These are phyloP conservation scores for Zootermopsis nevadensis DNA, from an alignment of 2,888 invertebrate species.

Conservation along the genomic window DNA sequence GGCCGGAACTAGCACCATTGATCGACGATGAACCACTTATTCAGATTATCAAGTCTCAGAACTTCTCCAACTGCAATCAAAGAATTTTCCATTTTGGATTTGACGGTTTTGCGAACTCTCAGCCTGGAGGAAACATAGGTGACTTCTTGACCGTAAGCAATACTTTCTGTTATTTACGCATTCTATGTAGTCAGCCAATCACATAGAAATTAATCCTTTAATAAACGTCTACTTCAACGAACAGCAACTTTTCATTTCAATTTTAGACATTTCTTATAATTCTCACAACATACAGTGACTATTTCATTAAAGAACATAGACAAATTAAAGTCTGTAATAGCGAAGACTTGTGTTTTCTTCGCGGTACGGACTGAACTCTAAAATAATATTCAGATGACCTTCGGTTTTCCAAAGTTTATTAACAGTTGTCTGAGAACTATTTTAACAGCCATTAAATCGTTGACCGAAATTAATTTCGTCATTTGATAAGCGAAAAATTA, in stretches of 20 bases:
- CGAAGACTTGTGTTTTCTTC: too few relatives aligned
- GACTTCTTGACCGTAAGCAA: slow-evolving; percentile 65
- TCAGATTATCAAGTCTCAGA: slow-evolving; percentile 72
- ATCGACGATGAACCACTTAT: slow-evolving; percentile 60
- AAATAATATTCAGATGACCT: too few relatives aligned
- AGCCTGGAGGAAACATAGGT: slow-evolving; percentile 65
- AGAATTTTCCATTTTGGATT: slow-evolving; percentile 76
- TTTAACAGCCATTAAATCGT: not conserved
- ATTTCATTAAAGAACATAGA: too few relatives aligned
- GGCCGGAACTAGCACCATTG: slow-evolving; percentile 67
- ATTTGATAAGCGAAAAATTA: not conserved
- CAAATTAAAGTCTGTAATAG: too few relatives aligned
- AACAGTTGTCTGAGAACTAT: not conserved
- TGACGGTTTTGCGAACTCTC: slow-evolving; percentile 67
- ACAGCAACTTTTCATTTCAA: too few relatives aligned
- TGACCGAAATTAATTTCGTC: not conserved
- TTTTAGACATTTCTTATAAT: too few relatives aligned
- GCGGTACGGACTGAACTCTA: too few relatives aligned
- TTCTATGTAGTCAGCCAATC: too few relatives aligned
- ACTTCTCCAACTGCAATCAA: slow-evolving; percentile 72
- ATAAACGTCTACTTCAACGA: too few relatives aligned
- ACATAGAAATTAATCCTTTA: too few relatives aligned
- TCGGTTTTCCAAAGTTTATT: not conserved
- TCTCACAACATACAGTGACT: too few relatives aligned
- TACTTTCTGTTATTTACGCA: not conserved